Base-by-base conservation (phyloP, 1,140 invertebrate genomes). In the Gerris buenoi region DNA sequence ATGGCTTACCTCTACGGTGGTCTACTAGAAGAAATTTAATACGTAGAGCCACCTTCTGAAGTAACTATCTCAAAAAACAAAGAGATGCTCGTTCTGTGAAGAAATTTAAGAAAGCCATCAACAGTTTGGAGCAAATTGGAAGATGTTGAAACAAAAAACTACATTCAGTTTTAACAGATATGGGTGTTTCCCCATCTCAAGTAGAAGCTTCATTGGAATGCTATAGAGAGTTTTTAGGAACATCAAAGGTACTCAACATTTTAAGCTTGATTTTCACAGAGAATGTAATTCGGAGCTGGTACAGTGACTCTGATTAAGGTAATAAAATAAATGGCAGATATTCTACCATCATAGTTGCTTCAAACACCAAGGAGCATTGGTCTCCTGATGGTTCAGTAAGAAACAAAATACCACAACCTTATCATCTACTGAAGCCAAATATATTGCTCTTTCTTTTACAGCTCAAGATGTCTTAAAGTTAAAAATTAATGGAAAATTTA, bases 1-100 rank as follows among this genome's bases (percentile, higher is more conserved):
- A 76, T 76, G 23, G 79, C 79, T 0, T 81, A 77, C 70, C 72
- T 77, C 67, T 74, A 79, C 72, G 79, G 74, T 14, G 68, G 71
- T 61, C 70, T 46, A 46, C 5, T 10, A 18, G 33, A 46, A 46
- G 33, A 18, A 18, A 46, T 46, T n/a, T n/a, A n/a, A 10, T 46
- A 10, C 18, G 33, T 46, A 10, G 5, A 10, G 33, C 33, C 33
- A 10, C 18, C 18, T 78, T 23, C 69, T 78, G 26, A 77, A 80
- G 70, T 70, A 64, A 25, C 33, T 65, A 22, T 67, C 22, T 15
- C 28, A 64, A 62, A 60, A 27, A 60, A 64, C n/a, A 60, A 28
- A n/a, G 1, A 64, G 33, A 29, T 64, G 25, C 63, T 67, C 28
- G 66, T 56, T 25, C 65, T 59, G 59, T 70, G 1, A 67, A 68